Conservation (phyloP, 2,888 invertebrate genomes). For the Labia minor region DNA sequence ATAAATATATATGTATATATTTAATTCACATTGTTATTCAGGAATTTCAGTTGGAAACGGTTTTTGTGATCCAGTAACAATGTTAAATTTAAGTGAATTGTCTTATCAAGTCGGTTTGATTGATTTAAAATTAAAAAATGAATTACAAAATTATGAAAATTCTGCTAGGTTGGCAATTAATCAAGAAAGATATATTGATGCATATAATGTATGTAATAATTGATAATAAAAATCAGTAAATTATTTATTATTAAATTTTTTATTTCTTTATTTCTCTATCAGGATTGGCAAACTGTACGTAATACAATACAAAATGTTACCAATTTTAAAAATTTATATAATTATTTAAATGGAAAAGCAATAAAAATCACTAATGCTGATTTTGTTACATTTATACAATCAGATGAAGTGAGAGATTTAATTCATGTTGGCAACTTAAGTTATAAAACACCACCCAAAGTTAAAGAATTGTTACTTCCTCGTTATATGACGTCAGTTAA, state of each 20-base stretch:
- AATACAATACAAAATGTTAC: too few relatives aligned
- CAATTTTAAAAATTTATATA: slow-evolving; percentile 41
- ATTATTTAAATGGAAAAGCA: slow-evolving; percentile 37
- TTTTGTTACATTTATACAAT: slow-evolving; percentile 37
- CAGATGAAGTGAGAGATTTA: slow-evolving; percentile 38
- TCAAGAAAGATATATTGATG: slow-evolving; percentile 21
- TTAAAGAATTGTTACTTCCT: slow-evolving; percentile 41
- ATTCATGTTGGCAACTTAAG: slow-evolving; percentile 45
- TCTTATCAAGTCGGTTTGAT: slow-evolving; percentile 45
- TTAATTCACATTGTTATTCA: too few relatives aligned
- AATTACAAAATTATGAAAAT: slow-evolving; percentile 39
- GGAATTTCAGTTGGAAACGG: slow-evolving; percentile 47
- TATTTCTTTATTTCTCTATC: too few relatives aligned
- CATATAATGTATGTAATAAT: slow-evolving; percentile 32
- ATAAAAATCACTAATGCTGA: slow-evolving; percentile 32
- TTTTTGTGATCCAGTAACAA: slow-evolving; percentile 44
- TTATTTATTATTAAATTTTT: too few relatives aligned
- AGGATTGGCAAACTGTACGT: too few relatives aligned
- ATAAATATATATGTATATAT: too few relatives aligned
- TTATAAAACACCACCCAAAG: slow-evolving; percentile 39
- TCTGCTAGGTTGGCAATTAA: slow-evolving; percentile 31
- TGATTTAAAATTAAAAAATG: slow-evolving; percentile 41
- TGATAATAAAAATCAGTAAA: too few relatives aligned
- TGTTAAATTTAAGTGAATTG: slow-evolving; percentile 44
- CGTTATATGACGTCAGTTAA: slow-evolving; percentile 49